Conservation (phyloP, 2,888 invertebrate species). For the Noctua pronuba region DNA sequence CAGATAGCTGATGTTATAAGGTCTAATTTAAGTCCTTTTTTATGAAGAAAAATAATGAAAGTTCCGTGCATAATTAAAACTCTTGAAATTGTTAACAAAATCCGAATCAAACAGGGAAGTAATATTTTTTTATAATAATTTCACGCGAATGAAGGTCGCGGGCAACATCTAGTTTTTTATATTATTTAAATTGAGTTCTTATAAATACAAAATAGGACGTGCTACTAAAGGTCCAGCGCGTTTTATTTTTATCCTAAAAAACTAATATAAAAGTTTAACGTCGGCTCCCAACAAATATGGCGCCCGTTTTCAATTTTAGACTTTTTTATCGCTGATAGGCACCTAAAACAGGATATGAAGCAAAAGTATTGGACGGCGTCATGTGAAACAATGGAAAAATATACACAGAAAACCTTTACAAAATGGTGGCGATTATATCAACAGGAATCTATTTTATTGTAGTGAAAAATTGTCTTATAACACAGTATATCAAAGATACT, state of each 20-base stretch:
- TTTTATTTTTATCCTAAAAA: constrained; percentile 11
- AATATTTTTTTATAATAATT: too few species aligned
- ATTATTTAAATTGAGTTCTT: not conserved
- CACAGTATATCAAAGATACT: not conserved
- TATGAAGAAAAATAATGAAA: too few species aligned
- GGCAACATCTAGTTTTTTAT: too few species aligned
- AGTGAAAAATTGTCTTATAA: not conserved
- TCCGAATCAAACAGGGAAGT: too few species aligned
- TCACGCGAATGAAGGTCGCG: too few species aligned
- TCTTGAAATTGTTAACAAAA: too few species aligned
- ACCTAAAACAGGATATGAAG: constrained; percentile 31
- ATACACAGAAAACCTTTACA: not conserved
- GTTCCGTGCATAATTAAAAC: too few species aligned
- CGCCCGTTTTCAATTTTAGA: constrained; percentile 9
- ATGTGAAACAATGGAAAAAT: constrained; percentile 1
- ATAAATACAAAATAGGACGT: not conserved
- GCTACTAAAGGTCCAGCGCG: not conserved
- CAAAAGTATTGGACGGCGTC: not conserved
- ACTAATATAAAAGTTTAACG: constrained; percentile 18
- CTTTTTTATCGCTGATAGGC: constrained; percentile 16
- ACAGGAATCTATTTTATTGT: not conserved
- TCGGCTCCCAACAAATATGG: not conserved
- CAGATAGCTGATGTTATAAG: too few species aligned
- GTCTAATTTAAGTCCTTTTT: too few species aligned
- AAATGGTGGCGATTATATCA: not conserved